These are phyloP conservation scores for Acanthis flammea DNA, from an alignment of 2,797 vertebrate genomes.

Conservation along the genomic window DNA sequence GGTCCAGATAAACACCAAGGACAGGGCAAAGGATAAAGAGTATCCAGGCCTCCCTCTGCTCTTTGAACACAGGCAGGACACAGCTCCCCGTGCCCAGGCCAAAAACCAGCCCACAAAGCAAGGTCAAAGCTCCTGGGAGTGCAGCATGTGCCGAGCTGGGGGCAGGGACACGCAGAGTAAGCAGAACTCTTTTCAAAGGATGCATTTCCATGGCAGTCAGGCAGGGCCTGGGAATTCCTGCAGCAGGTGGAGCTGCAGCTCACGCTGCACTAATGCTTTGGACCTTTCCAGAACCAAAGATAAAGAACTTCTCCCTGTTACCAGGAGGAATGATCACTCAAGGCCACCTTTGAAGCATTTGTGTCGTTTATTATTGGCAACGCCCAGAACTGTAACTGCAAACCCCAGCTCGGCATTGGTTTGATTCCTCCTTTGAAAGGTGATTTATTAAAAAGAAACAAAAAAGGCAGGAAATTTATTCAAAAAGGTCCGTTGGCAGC, in stretches of 20 bases:
- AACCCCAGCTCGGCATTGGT: not conserved
- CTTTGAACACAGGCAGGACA: not conserved
- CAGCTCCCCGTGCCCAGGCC: rapidly evolving
- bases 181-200: not conserved
- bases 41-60: not conserved
- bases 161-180: not conserved
- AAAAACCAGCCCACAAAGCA: not conserved
- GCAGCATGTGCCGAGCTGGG: rapidly evolving
- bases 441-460: not conserved
- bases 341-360: not conserved
- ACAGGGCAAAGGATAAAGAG: not conserved
- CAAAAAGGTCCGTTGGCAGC: rapidly evolving
- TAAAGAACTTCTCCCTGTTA: not conserved
- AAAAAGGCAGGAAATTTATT: no score
- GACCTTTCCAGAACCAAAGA: not conserved
- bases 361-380: not conserved
- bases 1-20: not conserved
- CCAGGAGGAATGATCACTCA: not conserved
- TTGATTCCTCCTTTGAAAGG: not conserved
- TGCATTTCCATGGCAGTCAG: not conserved
- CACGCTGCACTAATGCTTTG: not conserved
- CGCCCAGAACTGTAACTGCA: not conserved
- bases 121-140: not conserved
- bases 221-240: not conserved
- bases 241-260: not conserved